Evolutionary conservation across 92 coral and sea anemone genomes (phyloP).

Genomic region (Heliopora coerulea): DNA sequence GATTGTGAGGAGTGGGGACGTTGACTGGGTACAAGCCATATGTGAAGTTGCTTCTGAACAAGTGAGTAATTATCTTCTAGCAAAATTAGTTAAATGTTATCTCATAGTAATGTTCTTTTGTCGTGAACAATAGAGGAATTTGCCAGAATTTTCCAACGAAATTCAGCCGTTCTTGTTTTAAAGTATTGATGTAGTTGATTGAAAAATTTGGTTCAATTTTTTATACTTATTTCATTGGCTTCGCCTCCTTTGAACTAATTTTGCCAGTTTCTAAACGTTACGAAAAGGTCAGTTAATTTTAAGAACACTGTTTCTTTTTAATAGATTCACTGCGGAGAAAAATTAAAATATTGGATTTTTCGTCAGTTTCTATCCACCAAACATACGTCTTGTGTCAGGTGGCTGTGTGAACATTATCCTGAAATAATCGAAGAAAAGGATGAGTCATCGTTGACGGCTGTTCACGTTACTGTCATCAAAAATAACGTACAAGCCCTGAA

Average conservation of each 20-base stretch:
- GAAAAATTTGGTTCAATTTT: too few species aligned
- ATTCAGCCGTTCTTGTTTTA: too few species aligned
- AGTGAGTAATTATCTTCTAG: not conserved
- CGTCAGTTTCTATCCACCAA: constrained; percentile 15
- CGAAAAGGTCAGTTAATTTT: too few species aligned
- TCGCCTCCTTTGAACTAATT: too few species aligned
- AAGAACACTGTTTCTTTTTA: not conserved
- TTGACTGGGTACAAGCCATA: constrained; percentile 35
- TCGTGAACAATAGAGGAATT: too few species aligned
- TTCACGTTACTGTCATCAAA: constrained; percentile 12
- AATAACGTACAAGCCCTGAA: constrained; percentile 29
- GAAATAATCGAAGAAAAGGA: constrained; percentile 13
- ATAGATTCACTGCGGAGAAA: constrained; percentile 4
- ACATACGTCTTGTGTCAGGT: constrained; percentile 13
- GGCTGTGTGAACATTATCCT: constrained; percentile 29
- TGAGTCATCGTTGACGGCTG: constrained; percentile 10
- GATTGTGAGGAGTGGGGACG: not conserved
- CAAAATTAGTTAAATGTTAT: too few species aligned
- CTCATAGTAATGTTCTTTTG: too few species aligned
- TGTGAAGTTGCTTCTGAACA: not conserved
- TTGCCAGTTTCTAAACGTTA: too few species aligned
- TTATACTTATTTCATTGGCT: too few species aligned
- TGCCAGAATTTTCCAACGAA: too few species aligned
- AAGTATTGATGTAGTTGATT: too few species aligned
- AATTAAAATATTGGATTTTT: not conserved